Evolutionary conservation across 2,888 invertebrate genomes (phyloP), one percentile per base, ranked within the genome.

Genomic region (Oxystoma pomonae): DNA sequence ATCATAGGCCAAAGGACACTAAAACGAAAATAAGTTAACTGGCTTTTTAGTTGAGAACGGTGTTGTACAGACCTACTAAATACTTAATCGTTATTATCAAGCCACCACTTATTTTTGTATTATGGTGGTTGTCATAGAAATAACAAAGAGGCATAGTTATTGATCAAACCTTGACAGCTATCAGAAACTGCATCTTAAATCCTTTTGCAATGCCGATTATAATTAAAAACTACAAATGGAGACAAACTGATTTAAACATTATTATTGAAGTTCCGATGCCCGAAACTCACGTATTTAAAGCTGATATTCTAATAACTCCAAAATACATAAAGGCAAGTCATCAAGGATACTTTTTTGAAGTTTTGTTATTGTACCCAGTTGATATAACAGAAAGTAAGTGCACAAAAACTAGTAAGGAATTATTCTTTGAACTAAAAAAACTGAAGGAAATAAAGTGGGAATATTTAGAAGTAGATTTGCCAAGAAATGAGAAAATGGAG

Each of bases 191-290:
- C n/a, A n/a, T n/a, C n/a, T n/a, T 35, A 35, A 35, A 35, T 35
- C 12, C 12, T 35, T 35, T 35, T 35, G 12, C 35, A 21, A 90
- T 91, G 90, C 89, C 90, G 1, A 85, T 91, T 69, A 70, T 90
- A 69, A 83, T 93, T 1, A 90, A 88, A 81, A 88, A 92, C 81
- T 90, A 83, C 73, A 84, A 83, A 50, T 94, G 93, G 93, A 86
- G 85, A 51, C 91, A 94, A 82, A 87, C 87, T 1, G 80, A 82
- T 16, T 81, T 82, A 51, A 79, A 78, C 50, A 73, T 93, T 7
- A 83, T 85, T 65, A 83, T 94, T 61, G 83, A 83, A 68, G 84
- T 92, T 21, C 88, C 90, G 2, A 74, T 91, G 58, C 87, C 84
- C 72, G 86, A 86, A 3, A 83, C 85, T 16, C 83, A 82, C 69